Evolutionary conservation across 23 tunicate species (phyloP).

Genomic region (Trididemnum miniatum): DNA sequence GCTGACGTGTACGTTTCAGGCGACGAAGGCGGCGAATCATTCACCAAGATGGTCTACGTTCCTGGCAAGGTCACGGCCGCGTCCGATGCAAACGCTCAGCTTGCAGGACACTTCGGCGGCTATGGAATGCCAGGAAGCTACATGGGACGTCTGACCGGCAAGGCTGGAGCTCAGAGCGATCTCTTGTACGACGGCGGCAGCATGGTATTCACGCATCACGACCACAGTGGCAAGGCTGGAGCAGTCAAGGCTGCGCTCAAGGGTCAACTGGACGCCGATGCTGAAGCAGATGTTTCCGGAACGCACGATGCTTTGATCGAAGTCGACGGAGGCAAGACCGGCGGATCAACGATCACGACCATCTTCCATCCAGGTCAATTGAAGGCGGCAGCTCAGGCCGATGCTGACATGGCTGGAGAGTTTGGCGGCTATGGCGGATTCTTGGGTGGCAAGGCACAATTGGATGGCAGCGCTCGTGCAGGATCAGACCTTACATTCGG

Average conservation of each 20-base stretch:
- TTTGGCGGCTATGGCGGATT: not conserved
- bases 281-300: not conserved
- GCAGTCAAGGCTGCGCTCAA: not conserved
- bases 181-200: not conserved
- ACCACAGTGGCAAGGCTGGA: not conserved
- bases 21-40: not conserved
- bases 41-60: slow-evolving; percentile 2
- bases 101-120: not conserved
- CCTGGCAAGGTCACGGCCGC: slow-evolving; percentile 1
- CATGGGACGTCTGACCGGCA: not conserved
- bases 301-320: not conserved
- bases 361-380: not conserved
- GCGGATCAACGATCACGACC: not conserved
- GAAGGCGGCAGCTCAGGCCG: not conserved
- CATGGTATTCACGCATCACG: not conserved
- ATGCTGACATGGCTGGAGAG: not conserved
- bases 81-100: not conserved
- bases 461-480: not conserved
- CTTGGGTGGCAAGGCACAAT: not conserved
- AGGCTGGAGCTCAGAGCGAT: slow-evolving; percentile 6
- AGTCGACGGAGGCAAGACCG: not conserved
- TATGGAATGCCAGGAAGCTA: slow-evolving; percentile 12
- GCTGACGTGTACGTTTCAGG: not conserved
- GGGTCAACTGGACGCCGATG: not conserved
- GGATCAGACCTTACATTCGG: not conserved